These are phyloP conservation scores for Octodon degus DNA, from an alignment of 2,113 vertebrate genomes.

Conservation along the genomic window DNA sequence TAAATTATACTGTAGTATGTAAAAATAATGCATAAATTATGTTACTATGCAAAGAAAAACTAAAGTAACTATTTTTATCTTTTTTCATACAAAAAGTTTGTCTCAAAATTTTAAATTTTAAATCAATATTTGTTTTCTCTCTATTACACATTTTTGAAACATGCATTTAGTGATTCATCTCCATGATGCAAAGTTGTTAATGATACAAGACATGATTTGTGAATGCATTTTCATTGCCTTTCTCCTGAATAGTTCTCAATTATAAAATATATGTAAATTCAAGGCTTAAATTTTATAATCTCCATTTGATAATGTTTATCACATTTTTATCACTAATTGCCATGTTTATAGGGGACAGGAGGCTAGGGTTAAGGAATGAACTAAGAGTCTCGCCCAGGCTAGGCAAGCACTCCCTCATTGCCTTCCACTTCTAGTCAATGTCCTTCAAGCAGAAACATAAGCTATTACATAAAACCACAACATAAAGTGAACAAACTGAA, in stretches of 20 bases:
- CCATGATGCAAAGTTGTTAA: background rate
- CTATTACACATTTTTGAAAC: background rate
- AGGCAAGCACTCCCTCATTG: background rate
- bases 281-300: background rate
- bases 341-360: background rate
- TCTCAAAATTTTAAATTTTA: background rate
- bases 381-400: too few relatives aligned
- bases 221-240: background rate
- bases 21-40: background rate
- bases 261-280: background rate
- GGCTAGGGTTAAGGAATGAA: background rate
- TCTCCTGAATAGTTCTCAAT: background rate
- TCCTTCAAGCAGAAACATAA: background rate
- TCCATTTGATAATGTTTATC: background rate
- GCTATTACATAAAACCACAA: background rate
- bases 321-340: background rate
- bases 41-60: background rate
- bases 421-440: background rate
- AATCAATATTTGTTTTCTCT: background rate
- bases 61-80: background rate
- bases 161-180: background rate
- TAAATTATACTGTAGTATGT: background rate
- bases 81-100: background rate
- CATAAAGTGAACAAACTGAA: background rate
- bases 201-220: background rate